Evolutionary conservation across 2,888 invertebrate genomes (phyloP).

Genomic region (Rapana venosa): DNA sequence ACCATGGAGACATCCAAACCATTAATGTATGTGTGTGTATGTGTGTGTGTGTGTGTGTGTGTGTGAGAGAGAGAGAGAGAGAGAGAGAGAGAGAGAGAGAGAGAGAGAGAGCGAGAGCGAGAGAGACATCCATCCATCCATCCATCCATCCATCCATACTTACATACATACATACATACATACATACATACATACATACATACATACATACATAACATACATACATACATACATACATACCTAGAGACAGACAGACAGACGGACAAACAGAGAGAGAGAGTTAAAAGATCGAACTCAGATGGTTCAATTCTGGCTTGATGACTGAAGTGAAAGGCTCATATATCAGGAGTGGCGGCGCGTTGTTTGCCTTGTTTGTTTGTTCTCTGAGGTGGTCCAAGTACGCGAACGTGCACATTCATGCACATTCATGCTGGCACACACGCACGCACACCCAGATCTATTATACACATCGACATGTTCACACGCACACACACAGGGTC

Average conservation of each 20-base stretch:
- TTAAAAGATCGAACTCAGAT: not conserved
- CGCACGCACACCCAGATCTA: not conserved
- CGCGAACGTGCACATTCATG: not conserved
- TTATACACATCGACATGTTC: not conserved
- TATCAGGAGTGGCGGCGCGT: no score
- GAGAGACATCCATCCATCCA: no score
- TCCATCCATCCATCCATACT: no score
- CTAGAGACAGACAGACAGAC: not conserved
- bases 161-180: no score
- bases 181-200: no score
- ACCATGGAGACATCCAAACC: no score
- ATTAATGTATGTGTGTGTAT: not conserved
- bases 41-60: constrained; percentile 18
- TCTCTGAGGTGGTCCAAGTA: no score
- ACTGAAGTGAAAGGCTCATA: no score
- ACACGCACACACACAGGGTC: not conserved
- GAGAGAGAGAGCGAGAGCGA: not conserved
- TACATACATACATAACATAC: no score
- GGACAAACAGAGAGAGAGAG: not conserved
- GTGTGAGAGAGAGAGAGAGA: constrained; percentile 2
- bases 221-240: no score
- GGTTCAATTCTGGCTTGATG: no score
- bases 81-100: constrained; percentile 13
- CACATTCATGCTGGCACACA: not conserved
- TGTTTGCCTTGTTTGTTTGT: no score